Percentiles rank a stretch among this genome's conserved stretches.
Conservation (phyloP, 2,797 vertebrate species). For the Masticophis lateralis region DNA sequence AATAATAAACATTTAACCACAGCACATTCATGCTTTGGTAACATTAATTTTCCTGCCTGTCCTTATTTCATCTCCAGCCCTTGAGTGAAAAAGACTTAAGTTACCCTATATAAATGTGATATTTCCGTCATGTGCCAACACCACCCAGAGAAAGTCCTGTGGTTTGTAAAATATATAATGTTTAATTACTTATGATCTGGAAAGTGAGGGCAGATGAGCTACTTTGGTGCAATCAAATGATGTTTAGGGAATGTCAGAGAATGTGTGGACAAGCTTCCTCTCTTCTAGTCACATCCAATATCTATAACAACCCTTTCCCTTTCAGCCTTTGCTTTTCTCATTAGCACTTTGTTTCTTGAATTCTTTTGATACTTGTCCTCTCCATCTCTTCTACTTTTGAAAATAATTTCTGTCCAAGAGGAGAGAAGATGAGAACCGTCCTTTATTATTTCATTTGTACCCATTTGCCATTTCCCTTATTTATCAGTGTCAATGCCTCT, state of each 20-base stretch:
- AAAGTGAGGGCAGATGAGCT: not conserved
- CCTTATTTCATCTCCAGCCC: not conserved
- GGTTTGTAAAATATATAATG: not conserved
- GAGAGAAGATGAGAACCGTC: not conserved
- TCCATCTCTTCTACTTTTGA: not conserved
- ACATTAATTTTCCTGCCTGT: not conserved
- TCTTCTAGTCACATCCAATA: not conserved
- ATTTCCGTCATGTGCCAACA: not conserved
- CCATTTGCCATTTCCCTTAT: not conserved
- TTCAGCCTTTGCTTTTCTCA: not conserved
- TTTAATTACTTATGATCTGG: not conserved
- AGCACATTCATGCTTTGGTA: not conserved
- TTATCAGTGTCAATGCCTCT: not conserved
- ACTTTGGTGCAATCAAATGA: not conserved
- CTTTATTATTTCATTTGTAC: not conserved
- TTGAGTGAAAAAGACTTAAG: not conserved
- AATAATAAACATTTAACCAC: not conserved
- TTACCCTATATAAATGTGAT: not conserved
- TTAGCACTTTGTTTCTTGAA: not conserved
- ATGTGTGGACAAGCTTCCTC: not conserved
- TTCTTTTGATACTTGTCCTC: not conserved
- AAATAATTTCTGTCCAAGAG: not conserved
- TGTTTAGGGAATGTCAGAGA: not conserved
- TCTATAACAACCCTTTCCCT: not conserved
- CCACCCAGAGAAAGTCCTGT: not conserved